phyloP scores from a whole-genome alignment of 2,797 vertebrate genomes.

The Phylloscopus collybita region DNA sequence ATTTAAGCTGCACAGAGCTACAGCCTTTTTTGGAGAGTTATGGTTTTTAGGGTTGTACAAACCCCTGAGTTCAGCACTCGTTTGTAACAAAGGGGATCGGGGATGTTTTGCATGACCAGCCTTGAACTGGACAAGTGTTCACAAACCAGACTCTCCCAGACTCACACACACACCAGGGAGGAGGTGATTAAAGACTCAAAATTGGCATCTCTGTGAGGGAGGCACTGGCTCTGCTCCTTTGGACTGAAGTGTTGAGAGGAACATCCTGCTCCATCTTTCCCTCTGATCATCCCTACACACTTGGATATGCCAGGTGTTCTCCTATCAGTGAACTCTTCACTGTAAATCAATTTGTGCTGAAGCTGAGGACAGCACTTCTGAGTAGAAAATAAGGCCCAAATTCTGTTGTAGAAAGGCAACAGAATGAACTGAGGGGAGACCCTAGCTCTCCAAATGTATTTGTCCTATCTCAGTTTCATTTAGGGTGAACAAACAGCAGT shows the following conservation, averaged over 20 bases:
- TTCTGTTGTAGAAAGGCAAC: not conserved
- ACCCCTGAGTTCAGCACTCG: not conserved
- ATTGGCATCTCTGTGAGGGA: not conserved
- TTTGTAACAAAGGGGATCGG: not conserved
- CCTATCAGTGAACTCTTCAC: not conserved
- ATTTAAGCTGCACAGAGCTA: not conserved
- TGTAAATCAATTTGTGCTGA: not conserved
- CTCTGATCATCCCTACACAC: not conserved
- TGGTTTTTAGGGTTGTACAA: not conserved
- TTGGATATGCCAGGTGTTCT: not conserved
- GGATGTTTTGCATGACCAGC: not conserved
- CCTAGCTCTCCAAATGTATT: not conserved
- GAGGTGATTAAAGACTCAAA: not conserved
- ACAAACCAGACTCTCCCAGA: not conserved
- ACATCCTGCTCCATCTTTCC: not conserved
- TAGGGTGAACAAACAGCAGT: not conserved
- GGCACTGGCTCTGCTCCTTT: not conserved
- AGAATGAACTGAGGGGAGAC: accelerated
- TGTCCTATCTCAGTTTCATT: not conserved
- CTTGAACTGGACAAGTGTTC: not conserved
- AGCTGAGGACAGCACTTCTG: not conserved
- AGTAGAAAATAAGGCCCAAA: not conserved
- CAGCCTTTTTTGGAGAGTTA: too few relatives aligned
- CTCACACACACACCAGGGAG: not conserved
- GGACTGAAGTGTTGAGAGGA: not conserved